Percentiles rank a stretch among this genome's conserved stretches.
Conservation (phyloP, 2,888 invertebrate species). For the Agriopis marginaria region DNA sequence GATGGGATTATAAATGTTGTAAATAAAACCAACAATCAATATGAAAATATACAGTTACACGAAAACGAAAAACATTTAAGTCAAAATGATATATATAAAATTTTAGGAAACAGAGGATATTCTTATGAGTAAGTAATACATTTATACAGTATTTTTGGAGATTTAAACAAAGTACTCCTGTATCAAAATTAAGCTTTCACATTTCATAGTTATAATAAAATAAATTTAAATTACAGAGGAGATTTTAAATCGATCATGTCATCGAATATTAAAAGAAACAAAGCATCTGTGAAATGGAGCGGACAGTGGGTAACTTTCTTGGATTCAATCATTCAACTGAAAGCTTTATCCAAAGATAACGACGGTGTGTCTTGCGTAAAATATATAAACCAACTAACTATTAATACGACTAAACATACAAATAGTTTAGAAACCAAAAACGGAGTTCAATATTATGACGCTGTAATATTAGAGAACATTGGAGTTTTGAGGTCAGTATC, state of each 20-base stretch:
- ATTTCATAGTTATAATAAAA: no score
- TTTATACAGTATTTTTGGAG: no score
- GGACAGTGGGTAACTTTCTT: slow-evolving; percentile 33
- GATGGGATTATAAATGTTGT: slow-evolving; percentile 20
- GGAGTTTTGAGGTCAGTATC: slow-evolving; percentile 13
- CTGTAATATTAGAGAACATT: slow-evolving; percentile 7
- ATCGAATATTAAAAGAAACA: slow-evolving; percentile 22
- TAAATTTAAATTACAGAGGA: slow-evolving; percentile 30
- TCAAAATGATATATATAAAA: slow-evolving; percentile 30
- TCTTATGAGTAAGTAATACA: slow-evolving; percentile 32
- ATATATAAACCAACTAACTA: slow-evolving; percentile 30
- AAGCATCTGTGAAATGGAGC: slow-evolving; percentile 34
- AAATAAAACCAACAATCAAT: background rate
- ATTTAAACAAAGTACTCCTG: no score
- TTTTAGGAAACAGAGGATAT: slow-evolving; percentile 32
- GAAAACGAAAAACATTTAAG: slow-evolving; percentile 26
- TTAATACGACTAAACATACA: slow-evolving; percentile 21
- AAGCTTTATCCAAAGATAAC: slow-evolving; percentile 17
- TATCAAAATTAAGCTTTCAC: no score
- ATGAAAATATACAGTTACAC: background rate
- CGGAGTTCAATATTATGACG: slow-evolving; percentile 10
- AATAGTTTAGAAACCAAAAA: background rate
- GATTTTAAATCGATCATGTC: slow-evolving; percentile 20
- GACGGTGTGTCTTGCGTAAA: slow-evolving; percentile 21
- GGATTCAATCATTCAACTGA: slow-evolving; percentile 32